Percentiles rank a stretch among this genome's conserved stretches.
Evolutionary conservation across 2,113 vertebrate species (phyloP).

Genomic region (Coryphaenoides rupestris): DNA sequence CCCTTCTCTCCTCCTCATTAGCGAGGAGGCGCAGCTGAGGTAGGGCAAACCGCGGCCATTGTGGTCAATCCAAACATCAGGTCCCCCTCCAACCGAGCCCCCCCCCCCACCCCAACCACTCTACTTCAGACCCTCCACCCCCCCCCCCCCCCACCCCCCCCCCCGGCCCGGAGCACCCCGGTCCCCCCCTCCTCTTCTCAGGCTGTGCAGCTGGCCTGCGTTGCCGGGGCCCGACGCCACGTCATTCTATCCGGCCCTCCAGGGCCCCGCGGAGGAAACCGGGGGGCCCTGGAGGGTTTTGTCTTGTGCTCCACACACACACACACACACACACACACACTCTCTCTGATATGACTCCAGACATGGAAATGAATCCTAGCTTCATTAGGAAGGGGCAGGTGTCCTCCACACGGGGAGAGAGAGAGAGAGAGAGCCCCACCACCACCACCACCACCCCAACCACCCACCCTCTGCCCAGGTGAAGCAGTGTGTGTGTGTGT

Average conservation of each 20-base stretch:
- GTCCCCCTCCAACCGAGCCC: slow-evolving; percentile 60
- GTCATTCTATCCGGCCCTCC: slow-evolving; percentile 81
- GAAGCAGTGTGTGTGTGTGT: slow-evolving; percentile 63
- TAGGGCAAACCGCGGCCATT: slow-evolving; percentile 76
- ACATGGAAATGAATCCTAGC: slow-evolving; percentile 83
- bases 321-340: too few species aligned
- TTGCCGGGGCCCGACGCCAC: slow-evolving; percentile 76
- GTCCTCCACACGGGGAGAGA: too few species aligned
- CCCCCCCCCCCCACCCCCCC: slow-evolving; percentile 32
- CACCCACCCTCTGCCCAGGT: slow-evolving; percentile 75
- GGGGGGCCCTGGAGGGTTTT: slow-evolving; percentile 55
- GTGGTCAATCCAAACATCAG: slow-evolving; percentile 79
- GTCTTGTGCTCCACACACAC: slow-evolving; percentile 76
- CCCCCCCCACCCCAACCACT: slow-evolving; percentile 23
- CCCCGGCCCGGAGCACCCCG: slow-evolving; percentile 48
- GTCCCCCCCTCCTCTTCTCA: slow-evolving; percentile 76
- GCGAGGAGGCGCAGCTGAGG: slow-evolving; percentile 61
- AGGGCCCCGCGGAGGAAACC: slow-evolving; percentile 68
- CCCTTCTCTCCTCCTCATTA: slow-evolving; percentile 65
- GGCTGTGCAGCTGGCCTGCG: slow-evolving; percentile 76
- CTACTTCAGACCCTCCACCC: slow-evolving; percentile 67
- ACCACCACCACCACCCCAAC: too few species aligned
- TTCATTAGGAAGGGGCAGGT: slow-evolving; percentile 92
- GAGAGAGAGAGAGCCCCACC: slow-evolving; percentile 29
- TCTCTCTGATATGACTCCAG: slow-evolving; percentile 80